A percentile compares a stretch with the other conserved stretches of the same genome.
Evolutionary conservation across 2,113 vertebrate genomes (phyloP).

Genomic region (Chrysemys picta): DNA sequence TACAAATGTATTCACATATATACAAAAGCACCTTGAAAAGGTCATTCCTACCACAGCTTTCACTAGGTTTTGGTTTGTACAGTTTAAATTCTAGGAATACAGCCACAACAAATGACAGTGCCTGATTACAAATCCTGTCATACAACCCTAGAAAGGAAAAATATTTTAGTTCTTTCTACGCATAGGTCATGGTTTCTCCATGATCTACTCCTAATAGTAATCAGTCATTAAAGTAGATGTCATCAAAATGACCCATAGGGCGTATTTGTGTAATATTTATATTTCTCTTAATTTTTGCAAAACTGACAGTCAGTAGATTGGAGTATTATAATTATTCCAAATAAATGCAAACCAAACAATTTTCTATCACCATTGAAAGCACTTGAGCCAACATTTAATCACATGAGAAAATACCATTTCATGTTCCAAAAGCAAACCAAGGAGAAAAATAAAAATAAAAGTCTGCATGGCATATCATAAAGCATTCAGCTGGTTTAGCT

Average conservation of each 20-base stretch:
- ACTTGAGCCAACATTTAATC: conserved; percentile 56
- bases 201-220: neutral
- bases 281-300: conserved; percentile 41
- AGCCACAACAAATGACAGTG: neutral
- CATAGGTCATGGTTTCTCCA: neutral
- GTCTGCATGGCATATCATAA: neutral
- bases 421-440: conserved; percentile 14
- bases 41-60: conserved; percentile 8
- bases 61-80: neutral
- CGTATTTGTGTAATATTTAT: conserved; percentile 41
- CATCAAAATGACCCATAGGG: neutral
- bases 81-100: neutral
- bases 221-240: conserved; percentile 12
- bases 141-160: neutral
- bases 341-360: conserved; percentile 67
- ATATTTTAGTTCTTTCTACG: neutral
- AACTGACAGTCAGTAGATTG: conserved; percentile 31
- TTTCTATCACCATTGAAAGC: conserved; percentile 45
- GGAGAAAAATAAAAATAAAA: neutral
- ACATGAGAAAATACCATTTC: conserved; percentile 49
- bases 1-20: neutral
- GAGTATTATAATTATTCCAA: conserved; percentile 66
- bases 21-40: conserved; percentile 32
- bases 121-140: neutral
- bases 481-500: neutral